A percentile compares a stretch with the other conserved stretches of the same genome.
Conservation (phyloP, 2,888 invertebrate genomes). For the Oligia latruncula region DNA sequence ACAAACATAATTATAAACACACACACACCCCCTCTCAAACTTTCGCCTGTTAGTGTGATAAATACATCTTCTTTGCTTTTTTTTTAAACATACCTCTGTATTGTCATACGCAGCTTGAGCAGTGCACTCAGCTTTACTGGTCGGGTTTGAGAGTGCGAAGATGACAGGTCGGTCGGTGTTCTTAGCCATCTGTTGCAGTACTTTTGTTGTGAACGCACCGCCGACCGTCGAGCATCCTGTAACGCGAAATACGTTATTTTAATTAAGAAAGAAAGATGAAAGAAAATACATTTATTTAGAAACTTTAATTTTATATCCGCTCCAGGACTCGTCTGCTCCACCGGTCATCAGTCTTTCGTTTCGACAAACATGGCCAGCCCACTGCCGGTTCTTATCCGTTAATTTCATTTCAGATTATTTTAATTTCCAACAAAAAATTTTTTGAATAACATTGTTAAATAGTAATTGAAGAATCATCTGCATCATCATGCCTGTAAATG, state of each 20-base stretch:
- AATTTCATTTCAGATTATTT: no score
- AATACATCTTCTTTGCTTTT: neutral
- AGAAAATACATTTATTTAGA: neutral
- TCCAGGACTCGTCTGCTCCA: neutral
- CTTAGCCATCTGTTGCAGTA: conserved; percentile 96
- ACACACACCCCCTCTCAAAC: no score
- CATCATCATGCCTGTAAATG: neutral
- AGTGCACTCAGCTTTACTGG: conserved; percentile 99
- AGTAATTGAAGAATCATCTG: neutral
- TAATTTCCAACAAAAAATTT: no score
- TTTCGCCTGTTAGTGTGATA: neutral
- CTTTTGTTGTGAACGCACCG: conserved; percentile 96
- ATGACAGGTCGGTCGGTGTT: conserved; percentile 97
- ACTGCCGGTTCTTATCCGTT: neutral
- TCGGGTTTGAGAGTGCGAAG: conserved; percentile 99
- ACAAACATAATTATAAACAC: no score
- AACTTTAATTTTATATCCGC: neutral
- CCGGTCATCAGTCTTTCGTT: neutral
- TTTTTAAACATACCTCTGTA: conserved; percentile 92
- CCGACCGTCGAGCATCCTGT: conserved; percentile 97
- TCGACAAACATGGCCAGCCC: neutral
- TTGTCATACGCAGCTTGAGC: conserved; percentile 98
- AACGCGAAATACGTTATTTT: neutral
- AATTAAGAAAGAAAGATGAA: neutral
- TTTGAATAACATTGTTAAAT: no score